These are phyloP conservation scores for Laticauda colubrina DNA, from an alignment of 2,113 vertebrate genomes.

Conservation along the genomic window DNA sequence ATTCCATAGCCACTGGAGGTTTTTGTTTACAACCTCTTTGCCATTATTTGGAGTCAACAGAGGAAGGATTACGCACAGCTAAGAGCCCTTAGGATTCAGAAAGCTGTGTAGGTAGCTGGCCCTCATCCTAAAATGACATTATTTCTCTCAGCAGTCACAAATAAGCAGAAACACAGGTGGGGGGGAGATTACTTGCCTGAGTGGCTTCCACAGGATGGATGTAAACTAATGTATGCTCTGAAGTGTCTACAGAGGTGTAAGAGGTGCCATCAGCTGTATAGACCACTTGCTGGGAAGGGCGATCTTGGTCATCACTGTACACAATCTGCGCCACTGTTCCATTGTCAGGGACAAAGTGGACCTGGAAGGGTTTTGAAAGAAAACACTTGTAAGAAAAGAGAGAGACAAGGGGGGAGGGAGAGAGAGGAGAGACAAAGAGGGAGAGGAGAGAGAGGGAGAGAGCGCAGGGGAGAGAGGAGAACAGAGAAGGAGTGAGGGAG, in stretches of 20 bases:
- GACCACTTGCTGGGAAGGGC: slow-evolving; percentile 87
- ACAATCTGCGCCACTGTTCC: slow-evolving; percentile 92
- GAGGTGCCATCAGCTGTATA: slow-evolving; percentile 91
- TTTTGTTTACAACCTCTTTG: slow-evolving; percentile 43
- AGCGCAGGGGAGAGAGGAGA: too few species aligned
- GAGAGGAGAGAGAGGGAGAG: too few species aligned
- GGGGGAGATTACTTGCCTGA: slow-evolving; percentile 75
- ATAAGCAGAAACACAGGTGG: neutral
- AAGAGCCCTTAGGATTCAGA: slow-evolving; percentile 8
- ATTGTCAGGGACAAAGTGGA: slow-evolving; percentile 88
- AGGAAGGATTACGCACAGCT: slow-evolving; percentile 11
- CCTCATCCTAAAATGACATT: slow-evolving; percentile 5
- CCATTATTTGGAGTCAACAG: slow-evolving; percentile 35
- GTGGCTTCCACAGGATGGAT: slow-evolving; percentile 94
- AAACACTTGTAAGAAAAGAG: neutral
- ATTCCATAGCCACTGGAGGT: slow-evolving; percentile 22
- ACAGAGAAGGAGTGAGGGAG: too few species aligned
- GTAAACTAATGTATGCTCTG: slow-evolving; percentile 95
- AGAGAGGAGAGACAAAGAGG: too few species aligned
- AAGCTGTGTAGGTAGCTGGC: slow-evolving; percentile 32
- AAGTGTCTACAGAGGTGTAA: slow-evolving; percentile 92
- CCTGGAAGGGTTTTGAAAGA: slow-evolving; percentile 66
- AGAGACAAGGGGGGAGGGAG: neutral
- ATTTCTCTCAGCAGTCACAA: slow-evolving; percentile 20
- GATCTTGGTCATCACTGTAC: slow-evolving; percentile 89